phyloP scores from a whole-genome alignment of 2,888 invertebrate genomes.

The Callyntrura guangdongensis region DNA sequence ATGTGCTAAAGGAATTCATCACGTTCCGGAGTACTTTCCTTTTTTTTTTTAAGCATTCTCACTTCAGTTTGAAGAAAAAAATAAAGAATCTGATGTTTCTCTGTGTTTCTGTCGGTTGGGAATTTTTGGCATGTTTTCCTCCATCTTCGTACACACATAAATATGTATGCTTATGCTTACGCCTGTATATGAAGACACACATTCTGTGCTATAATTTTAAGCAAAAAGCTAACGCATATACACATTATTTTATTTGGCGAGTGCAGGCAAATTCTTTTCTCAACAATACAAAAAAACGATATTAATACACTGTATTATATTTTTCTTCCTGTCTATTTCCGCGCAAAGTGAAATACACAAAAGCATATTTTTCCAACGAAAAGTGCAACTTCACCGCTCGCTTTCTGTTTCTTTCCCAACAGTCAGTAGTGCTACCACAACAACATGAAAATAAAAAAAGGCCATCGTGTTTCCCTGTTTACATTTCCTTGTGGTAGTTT shows the following conservation, averaged over 20 bases:
- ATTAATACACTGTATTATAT: background rate
- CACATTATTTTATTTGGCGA: background rate
- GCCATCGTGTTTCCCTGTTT: constrained; percentile 30
- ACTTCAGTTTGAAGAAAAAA: constrained; percentile 13
- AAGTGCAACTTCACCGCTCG: constrained; percentile 8
- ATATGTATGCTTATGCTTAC: background rate
- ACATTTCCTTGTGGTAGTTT: constrained; percentile 11
- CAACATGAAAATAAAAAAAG: background rate
- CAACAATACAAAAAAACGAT: background rate
- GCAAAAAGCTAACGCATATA: background rate
- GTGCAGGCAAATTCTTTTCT: background rate
- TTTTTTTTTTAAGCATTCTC: background rate
- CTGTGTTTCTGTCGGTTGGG: constrained; percentile 27
- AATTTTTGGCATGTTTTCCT: constrained; percentile 61
- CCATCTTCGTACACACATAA: background rate
- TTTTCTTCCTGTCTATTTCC: constrained; percentile 28
- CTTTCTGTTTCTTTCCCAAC: background rate
- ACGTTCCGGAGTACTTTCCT: background rate
- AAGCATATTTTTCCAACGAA: background rate
- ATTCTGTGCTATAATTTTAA: background rate
- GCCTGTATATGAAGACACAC: background rate
- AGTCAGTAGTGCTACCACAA: background rate
- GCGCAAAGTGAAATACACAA: constrained; percentile 3
- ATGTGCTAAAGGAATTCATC: constrained; percentile 60
- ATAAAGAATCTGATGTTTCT: constrained; percentile 17